Base-by-base conservation (phyloP, 1,140 invertebrate species). In the Sesamia nonagrioides region DNA sequence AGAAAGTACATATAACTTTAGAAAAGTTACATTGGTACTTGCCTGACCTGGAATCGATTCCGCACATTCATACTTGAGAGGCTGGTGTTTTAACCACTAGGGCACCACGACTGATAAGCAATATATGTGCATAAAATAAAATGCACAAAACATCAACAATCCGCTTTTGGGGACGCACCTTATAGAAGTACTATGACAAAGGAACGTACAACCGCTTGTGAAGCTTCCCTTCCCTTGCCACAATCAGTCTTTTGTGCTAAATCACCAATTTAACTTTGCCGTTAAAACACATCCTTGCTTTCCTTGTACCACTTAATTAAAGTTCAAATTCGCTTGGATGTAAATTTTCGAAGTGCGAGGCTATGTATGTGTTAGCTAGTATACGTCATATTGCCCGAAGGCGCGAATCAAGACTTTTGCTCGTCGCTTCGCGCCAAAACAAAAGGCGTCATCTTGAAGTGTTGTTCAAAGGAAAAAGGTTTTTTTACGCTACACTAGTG, bases 351-450 rank as follows among this genome's bases (percentile, higher is more conserved):
- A 76, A n/a, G 15, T 37, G 42, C 13, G 33, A 8, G 9, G 27
- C n/a, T 21, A 50, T 18, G 18, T 66, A 45, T 60, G 56, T 40
- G n/a, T 45, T 11, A 61, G 52, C 33, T 69, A 68, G 63, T 73
- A 78, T 68, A 77, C 60, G 82, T 82, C 80, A 83, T 83, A 83
- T 84, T 78, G 86, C 86, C 82, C 40, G 77, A 71, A 86, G 84
- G 87, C 83, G 82, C 75, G 82, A 87, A 89, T 87, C 87, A 89
- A 89, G 86, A 79, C 84, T 84, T 85, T 86, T 78, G 66, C 83
- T 77, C 83, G 85, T 73, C 81, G 79, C 84, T 84, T 88, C 76
- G 82, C 82, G 84, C 81, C 78, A 87, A 88, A 88, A 87, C 82
- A 88, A 87, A 86, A 82, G 72, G 21, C 48, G 42, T 48, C 48